These are phyloP conservation scores for Drosophila lowei DNA, from an alignment of 1,140 invertebrate species.

Conservation along the genomic window DNA sequence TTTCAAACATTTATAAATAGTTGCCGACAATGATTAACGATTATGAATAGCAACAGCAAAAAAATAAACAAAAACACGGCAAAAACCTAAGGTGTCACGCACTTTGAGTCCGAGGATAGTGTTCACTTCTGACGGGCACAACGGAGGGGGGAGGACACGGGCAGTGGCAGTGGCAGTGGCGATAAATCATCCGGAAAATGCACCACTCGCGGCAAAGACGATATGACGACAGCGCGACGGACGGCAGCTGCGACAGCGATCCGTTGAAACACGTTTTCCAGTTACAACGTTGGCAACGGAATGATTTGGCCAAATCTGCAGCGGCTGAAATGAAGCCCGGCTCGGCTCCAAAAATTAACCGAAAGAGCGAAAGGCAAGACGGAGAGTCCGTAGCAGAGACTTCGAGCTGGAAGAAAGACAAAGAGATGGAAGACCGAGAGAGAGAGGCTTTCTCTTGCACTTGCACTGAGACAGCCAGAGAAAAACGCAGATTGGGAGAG, in stretches of 20 bases:
- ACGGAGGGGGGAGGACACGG: neutral
- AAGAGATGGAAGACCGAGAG: neutral
- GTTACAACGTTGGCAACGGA: conserved; percentile 70
- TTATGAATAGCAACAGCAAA: conserved; percentile 13
- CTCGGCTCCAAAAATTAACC: conserved; percentile 29
- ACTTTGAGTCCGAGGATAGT: neutral
- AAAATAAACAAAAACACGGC: conserved; percentile 26
- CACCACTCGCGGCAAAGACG: conserved; percentile 21
- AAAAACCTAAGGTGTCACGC: conserved; percentile 14
- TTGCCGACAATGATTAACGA: conserved; percentile 16
- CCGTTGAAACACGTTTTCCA: conserved; percentile 66
- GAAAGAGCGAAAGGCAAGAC: conserved; percentile 17
- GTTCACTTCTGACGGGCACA: neutral
- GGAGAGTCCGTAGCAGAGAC: neutral
- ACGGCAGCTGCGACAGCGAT: conserved; percentile 23
- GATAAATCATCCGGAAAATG: conserved; percentile 16
- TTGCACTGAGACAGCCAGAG: neutral
- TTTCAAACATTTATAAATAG: conserved; percentile 2
- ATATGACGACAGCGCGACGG: conserved; percentile 18
- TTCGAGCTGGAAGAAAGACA: conserved; percentile 14
- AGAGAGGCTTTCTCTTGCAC: conserved; percentile 46
- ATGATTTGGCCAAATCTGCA: conserved; percentile 73
- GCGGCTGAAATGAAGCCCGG: conserved; percentile 49
- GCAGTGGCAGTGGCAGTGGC: neutral
- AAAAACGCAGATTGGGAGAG: neutral